Evolutionary conservation across 2,797 vertebrate species (phyloP).

Genomic region (Enteromius trimaculatus): DNA sequence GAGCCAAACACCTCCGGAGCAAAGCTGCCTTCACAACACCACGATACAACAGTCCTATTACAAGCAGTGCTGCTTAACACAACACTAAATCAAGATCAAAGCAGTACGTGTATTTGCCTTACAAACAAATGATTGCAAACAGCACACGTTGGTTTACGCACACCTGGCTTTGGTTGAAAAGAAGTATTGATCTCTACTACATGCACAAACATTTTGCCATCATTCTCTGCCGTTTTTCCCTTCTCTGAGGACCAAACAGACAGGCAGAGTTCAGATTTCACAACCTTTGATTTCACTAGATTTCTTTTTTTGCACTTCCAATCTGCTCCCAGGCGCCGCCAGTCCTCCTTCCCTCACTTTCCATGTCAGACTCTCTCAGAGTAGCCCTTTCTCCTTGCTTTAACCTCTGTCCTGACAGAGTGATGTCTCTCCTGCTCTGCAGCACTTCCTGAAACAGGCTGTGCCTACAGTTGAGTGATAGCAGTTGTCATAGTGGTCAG

Average conservation of each 20-base stretch:
- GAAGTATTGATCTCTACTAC: slow-evolving; percentile 68
- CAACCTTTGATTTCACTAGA: slow-evolving; percentile 68
- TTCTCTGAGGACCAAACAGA: not conserved
- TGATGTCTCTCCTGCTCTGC: slow-evolving; percentile 5
- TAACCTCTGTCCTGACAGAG: slow-evolving; percentile 67
- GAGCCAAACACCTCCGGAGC: slow-evolving; percentile 35
- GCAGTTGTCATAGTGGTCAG: slow-evolving; percentile 26
- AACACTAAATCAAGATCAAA: slow-evolving; percentile 9
- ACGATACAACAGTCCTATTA: slow-evolving; percentile 19
- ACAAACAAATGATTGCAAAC: not conserved
- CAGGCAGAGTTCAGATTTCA: slow-evolving; percentile 55
- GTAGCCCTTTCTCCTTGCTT: slow-evolving; percentile 67
- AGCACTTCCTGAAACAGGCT: slow-evolving; percentile 14
- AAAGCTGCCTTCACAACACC: slow-evolving; percentile 16
- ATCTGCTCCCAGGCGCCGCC: not conserved
- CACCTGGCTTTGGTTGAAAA: slow-evolving; percentile 57
- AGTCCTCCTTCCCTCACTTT: slow-evolving; percentile 22
- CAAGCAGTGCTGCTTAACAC: slow-evolving; percentile 34
- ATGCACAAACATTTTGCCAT: slow-evolving; percentile 56
- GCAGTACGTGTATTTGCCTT: not conserved
- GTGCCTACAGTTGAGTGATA: slow-evolving; percentile 15
- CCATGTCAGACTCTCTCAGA: slow-evolving; percentile 67
- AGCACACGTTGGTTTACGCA: slow-evolving; percentile 34
- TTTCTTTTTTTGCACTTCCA: not conserved
- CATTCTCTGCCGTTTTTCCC: slow-evolving; percentile 8